Percentiles rank a stretch among this genome's conserved stretches.
Evolutionary conservation across 2,113 vertebrate genomes (phyloP).

Genomic region (Triplophysa rosa): DNA sequence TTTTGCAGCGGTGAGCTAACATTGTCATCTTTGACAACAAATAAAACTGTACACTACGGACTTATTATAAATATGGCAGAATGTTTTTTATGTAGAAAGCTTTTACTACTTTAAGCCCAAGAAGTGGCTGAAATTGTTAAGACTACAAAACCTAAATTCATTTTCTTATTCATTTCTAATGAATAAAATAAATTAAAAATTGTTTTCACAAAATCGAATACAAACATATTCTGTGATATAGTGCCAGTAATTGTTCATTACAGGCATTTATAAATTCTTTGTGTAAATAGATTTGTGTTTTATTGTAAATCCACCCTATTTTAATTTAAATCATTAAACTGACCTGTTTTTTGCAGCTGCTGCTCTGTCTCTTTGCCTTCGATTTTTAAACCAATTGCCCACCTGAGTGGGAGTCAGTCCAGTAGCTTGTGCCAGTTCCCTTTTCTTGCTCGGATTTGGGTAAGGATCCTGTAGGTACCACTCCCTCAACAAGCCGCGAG

Average conservation of each 20-base stretch:
- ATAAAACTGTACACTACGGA: too few relatives aligned
- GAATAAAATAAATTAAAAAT: neutral
- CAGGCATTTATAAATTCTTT: neutral
- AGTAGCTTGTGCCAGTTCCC: slow-evolving; percentile 96
- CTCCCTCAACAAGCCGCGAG: slow-evolving; percentile 93
- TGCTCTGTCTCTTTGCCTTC: slow-evolving; percentile 93
- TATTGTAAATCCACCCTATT: neutral
- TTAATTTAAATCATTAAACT: slow-evolving; percentile 58
- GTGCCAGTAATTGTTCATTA: neutral
- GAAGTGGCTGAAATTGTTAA: neutral
- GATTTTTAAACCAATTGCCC: slow-evolving; percentile 99
- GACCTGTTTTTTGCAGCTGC: slow-evolving; percentile 99
- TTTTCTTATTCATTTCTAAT: neutral
- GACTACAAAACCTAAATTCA: neutral
- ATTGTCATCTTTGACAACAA: too few relatives aligned
- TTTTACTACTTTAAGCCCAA: neutral
- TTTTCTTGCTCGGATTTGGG: slow-evolving; percentile 97
- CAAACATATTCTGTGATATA: neutral
- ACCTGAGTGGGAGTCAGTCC: slow-evolving; percentile 97
- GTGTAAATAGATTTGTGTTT: neutral
- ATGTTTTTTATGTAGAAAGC: neutral
- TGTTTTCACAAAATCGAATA: neutral
- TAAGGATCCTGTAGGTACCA: slow-evolving; percentile 99
- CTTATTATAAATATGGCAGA: too few relatives aligned
- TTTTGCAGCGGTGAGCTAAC: too few relatives aligned